Evolutionary conservation across 92 coral and sea anemone genomes (phyloP).

Genomic region (Porites cylindrica): DNA sequence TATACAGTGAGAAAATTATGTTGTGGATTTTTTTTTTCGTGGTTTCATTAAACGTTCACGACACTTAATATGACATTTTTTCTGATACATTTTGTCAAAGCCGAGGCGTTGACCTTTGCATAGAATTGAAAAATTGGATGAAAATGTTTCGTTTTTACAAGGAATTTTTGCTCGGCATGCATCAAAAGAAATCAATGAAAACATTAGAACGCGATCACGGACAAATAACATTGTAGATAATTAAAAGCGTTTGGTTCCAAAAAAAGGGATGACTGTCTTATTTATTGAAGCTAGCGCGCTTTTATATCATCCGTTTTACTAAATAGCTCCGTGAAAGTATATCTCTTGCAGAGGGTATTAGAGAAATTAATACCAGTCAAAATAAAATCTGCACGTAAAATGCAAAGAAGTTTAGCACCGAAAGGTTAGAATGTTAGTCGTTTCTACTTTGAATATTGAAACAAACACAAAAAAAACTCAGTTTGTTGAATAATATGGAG

Average conservation of each 20-base stretch:
- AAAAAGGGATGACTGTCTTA: neutral
- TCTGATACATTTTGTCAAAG: too few species aligned
- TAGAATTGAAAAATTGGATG: conserved; percentile 28
- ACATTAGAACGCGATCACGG: neutral
- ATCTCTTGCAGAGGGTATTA: neutral
- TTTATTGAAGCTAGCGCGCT: neutral
- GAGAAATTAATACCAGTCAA: conserved; percentile 11
- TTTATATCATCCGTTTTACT: neutral
- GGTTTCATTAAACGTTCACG: conserved; percentile 3
- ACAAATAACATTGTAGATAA: neutral
- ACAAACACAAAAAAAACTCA: conserved; percentile 31
- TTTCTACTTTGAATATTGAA: conserved; percentile 27
- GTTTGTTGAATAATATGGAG: conserved; percentile 46
- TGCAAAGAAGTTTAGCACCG: conserved; percentile 23
- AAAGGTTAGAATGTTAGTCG: conserved; percentile 21
- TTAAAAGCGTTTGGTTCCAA: neutral
- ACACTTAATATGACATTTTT: neutral
- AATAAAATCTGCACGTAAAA: conserved; percentile 11
- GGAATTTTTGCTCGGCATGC: conserved; percentile 7
- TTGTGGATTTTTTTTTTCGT: neutral
- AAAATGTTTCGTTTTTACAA: neutral
- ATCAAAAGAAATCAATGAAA: conserved; percentile 23
- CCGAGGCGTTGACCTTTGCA: neutral
- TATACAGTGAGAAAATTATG: neutral
- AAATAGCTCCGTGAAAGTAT: neutral